Conservation (phyloP, 1,140 invertebrate species). For the Leptinotarsa lineolata region DNA sequence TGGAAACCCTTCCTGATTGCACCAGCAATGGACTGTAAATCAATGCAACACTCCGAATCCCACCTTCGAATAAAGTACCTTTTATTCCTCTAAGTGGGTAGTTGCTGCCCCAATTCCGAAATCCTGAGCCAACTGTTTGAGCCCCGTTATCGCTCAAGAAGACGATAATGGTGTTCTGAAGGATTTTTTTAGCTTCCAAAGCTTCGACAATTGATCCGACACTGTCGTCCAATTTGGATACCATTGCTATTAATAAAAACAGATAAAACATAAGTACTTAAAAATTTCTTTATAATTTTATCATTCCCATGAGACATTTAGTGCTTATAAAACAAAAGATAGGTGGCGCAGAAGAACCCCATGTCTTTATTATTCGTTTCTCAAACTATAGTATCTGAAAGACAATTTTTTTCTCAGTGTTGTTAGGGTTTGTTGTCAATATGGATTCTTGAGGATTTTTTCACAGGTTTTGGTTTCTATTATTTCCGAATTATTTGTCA, state of each 20-base stretch:
- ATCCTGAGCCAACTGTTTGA: conserved; percentile 51
- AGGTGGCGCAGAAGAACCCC: no score
- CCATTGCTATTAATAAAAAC: conserved; percentile 63
- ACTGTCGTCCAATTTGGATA: conserved; percentile 72
- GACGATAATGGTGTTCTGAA: conserved; percentile 71
- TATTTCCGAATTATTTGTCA: no score
- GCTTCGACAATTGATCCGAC: conserved; percentile 67
- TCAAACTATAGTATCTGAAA: no score
- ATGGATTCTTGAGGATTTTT: no score
- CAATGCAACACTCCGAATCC: conserved; percentile 66
- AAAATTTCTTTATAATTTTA: background rate
- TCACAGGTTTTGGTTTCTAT: no score
- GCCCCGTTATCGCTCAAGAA: conserved; percentile 75
- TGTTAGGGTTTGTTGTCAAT: no score
- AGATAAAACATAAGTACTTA: background rate
- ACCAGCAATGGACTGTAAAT: conserved; percentile 61
- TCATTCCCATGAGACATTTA: no score
- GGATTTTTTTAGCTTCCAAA: conserved; percentile 63
- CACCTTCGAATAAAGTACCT: conserved; percentile 67
- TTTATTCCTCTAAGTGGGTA: conserved; percentile 67
- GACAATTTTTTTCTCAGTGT: no score
- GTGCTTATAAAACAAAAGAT: no score
- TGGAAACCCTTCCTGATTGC: conserved; percentile 59
- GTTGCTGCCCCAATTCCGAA: conserved; percentile 68
- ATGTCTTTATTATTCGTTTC: no score